A percentile compares a stretch with the other conserved stretches of the same genome.
phyloP scores from a whole-genome alignment of 1,140 invertebrate species.

The Lutraria rhynchaena region DNA sequence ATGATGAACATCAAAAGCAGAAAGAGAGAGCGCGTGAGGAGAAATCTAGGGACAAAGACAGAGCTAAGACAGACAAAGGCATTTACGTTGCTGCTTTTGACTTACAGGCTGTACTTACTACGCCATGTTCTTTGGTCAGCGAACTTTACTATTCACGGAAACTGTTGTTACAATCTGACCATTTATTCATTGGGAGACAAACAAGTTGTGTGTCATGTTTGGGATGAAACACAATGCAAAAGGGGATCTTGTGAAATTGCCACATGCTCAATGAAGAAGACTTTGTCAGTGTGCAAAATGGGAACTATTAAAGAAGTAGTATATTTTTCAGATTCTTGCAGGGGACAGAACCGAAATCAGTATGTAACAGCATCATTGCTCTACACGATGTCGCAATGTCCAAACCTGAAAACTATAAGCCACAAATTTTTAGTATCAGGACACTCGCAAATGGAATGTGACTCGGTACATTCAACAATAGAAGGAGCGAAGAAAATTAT shows the following conservation, averaged over 20 bases:
- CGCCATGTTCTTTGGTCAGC: constrained; percentile 34
- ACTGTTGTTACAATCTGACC: constrained; percentile 57
- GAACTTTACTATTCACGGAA: constrained; percentile 56
- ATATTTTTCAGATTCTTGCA: constrained; percentile 60
- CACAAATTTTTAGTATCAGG: constrained; percentile 45
- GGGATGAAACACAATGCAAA: constrained; percentile 53
- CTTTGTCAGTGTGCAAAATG: constrained; percentile 14
- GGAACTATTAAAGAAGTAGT: constrained; percentile 32
- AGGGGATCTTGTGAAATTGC: constrained; percentile 59
- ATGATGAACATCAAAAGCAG: constrained; percentile 20
- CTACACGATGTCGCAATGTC: not conserved
- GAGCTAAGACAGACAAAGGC: constrained; percentile 19
- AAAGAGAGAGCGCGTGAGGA: constrained; percentile 30
- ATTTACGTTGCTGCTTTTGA: constrained; percentile 55
- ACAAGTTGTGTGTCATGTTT: constrained; percentile 55
- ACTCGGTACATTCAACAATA: constrained; percentile 40
- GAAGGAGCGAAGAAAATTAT: constrained; percentile 37
- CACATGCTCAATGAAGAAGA: constrained; percentile 49
- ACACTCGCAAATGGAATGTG: constrained; percentile 37
- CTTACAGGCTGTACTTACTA: constrained; percentile 58
- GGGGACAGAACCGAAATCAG: constrained; percentile 62
- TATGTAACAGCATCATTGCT: constrained; percentile 46
- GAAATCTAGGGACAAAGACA: constrained; percentile 39
- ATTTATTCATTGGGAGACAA: constrained; percentile 53
- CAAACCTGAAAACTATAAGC: constrained; percentile 14